Evolutionary conservation across 2,113 vertebrate species (phyloP), one percentile per base, ranked within the genome.

Genomic region (Theristicus caerulescens): DNA sequence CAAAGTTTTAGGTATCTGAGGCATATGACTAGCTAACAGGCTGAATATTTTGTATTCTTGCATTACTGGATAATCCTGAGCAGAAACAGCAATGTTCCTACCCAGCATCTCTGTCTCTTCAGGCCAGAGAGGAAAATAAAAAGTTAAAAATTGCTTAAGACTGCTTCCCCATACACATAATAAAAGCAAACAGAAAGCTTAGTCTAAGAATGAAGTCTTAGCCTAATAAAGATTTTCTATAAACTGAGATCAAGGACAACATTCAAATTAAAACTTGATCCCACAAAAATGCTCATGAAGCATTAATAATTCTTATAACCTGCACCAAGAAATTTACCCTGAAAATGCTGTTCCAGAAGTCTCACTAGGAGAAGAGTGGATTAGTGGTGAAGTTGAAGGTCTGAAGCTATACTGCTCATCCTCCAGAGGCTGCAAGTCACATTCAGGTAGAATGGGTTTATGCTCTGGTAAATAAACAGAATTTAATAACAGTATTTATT

Each of bases 291-390:
- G 16, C 10, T 58, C 31, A 44, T 19, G 32, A 72, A 93, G 13
- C 36, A 57, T 20, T 66, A 69, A 40, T 59, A 78, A 40, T 51
- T 47, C 25, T 71, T 52, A 72, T 5, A 62, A 57, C 6, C 15
- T 19, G 16, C 32, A 59, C 18, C 21, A 64, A 84, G 17, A 86
- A 52, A 72, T 79, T 90, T 98, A 98, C 98, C 97, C 97, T 83
- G 97, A 97, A 65, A 94, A 76, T 4, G 95, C 96, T 92, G 98
- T 84, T 94, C 94, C 97, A 57, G 99, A 99, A 54, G 97, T 95
- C 59, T 99, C 99, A 96, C 99, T 99, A 54, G 99, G 99, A 84
- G 99, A 99, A 62, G 99, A 99, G 96, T 99, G 99, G 79, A 98
- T 99, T 36, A 99, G 97, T 27, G 99, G 99, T 79, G 98, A 99